Percentiles rank a stretch among this genome's conserved stretches.
phyloP scores from a whole-genome alignment of 1,140 invertebrate genomes.

The Pseudachorutes palmiensis region DNA sequence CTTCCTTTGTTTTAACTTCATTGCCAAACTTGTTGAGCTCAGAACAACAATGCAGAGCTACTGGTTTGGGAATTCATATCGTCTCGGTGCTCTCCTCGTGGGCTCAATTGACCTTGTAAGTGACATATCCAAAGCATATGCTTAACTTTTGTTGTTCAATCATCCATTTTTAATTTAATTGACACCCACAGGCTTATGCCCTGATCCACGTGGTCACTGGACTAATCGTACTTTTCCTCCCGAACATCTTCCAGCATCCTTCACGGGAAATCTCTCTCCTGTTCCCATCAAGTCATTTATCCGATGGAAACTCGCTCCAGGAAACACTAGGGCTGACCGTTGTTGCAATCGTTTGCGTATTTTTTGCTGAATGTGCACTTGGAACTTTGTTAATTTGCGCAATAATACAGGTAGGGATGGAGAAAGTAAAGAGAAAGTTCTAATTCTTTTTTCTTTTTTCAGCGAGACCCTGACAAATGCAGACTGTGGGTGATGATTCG shows the following conservation, averaged over 20 bases:
- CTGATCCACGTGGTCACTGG: not conserved
- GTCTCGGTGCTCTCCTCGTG: not conserved
- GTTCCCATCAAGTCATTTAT: not conserved
- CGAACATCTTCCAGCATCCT: not conserved
- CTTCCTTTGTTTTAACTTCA: too few relatives aligned
- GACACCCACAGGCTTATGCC: constrained; percentile 5
- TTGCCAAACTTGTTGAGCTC: not conserved
- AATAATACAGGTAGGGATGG: not conserved
- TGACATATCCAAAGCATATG: too few relatives aligned
- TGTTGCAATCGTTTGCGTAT: not conserved
- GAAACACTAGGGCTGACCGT: not conserved
- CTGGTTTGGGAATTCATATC: not conserved
- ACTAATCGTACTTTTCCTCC: not conserved
- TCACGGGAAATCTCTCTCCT: not conserved
- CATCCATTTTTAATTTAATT: too few relatives aligned
- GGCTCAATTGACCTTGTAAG: not conserved
- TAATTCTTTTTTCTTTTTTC: not conserved
- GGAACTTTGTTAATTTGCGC: not conserved
- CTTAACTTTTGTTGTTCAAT: not conserved
- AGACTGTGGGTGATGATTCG: constrained; percentile 6
- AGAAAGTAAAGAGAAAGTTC: not conserved
- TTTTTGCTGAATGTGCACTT: constrained; percentile 1
- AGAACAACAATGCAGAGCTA: not conserved
- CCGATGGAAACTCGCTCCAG: not conserved
- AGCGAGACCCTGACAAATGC: constrained; percentile 2